Evolutionary conservation across 1,140 invertebrate species (phyloP), one percentile per base, ranked within the genome.

Genomic region (Cecropterus lyciades): DNA sequence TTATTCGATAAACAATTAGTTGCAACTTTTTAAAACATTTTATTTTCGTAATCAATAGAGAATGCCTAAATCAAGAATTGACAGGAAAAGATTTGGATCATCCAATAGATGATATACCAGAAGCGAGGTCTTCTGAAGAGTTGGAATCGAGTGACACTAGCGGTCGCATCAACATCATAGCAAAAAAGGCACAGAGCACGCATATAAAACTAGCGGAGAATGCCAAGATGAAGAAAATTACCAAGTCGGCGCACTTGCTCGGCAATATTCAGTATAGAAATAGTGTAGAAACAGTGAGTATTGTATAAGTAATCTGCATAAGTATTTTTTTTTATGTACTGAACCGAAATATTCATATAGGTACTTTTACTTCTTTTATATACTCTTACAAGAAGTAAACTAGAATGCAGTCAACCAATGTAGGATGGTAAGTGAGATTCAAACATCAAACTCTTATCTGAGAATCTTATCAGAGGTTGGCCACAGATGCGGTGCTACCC

Each of bases 171-270:
- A 84, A 79, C 46, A 77, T 91, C 0, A 37, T 69, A 10, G 71
- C 85, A 5, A 89, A 89, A 75, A 85, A 83, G 69, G 80, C 84
- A 5, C 86, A 87, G 57, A 91, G 88, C 60, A 68, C 86, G n/a
- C 88, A 89, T 55, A 40, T 77, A 17, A 81, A 83, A 56, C 5
- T 85, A n/a, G 42, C 52, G 0, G 80, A 82, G 6, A 73, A 70
- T 17, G 45, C 67, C 1, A 84, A 78, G 33, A 70, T 68, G 49
- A 84, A 81, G 14, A 89, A 89, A 69, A 80, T 60, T 5, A 90
- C 87, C 0, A 83, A 88, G 65, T 88, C 85, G 0, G 85, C 84
- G n/a, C 85, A 90, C 64, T 46, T 88, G 63, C 72, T 89, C 3
- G 77, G 81, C 6, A 76, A 81, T 40, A 55, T 59, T 20, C 75